Conservation (phyloP, 2,888 invertebrate genomes). For the Tanypteryx hageni region DNA sequence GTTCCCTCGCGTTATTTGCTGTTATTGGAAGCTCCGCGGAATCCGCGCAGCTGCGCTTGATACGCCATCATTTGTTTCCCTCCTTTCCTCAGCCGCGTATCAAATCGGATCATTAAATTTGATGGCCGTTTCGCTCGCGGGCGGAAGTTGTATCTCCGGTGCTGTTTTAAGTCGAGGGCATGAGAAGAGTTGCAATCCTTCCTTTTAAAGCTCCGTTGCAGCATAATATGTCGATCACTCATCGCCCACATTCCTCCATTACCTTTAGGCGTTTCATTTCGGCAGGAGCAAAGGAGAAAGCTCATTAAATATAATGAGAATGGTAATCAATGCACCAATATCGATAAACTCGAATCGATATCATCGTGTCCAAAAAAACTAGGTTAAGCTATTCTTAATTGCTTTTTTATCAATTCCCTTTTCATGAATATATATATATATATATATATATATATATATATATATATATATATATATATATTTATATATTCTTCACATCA, state of each 20-base stretch:
- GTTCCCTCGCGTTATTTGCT: not conserved
- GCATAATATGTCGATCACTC: not conserved
- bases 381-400: too few species aligned
- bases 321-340: not conserved
- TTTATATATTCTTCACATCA: not conserved
- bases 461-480: not conserved
- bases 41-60: slow-evolving; percentile 29
- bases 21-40: not conserved
- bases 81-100: slow-evolving; percentile 10
- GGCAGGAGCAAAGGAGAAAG: not conserved
- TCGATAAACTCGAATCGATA: too few species aligned
- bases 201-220: not conserved
- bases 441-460: not conserved
- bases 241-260: not conserved
- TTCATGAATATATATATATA: not conserved
- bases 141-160: not conserved
- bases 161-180: not conserved
- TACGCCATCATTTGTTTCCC: slow-evolving; percentile 12
- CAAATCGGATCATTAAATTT: slow-evolving; percentile 32
- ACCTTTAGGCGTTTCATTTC: not conserved
- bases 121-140: not conserved
- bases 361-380: too few species aligned
- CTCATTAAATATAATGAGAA: not conserved
- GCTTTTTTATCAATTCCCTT: too few species aligned
- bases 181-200: not conserved